phyloP scores from a whole-genome alignment of 1,140 invertebrate genomes.

The Drosophila suzukii region DNA sequence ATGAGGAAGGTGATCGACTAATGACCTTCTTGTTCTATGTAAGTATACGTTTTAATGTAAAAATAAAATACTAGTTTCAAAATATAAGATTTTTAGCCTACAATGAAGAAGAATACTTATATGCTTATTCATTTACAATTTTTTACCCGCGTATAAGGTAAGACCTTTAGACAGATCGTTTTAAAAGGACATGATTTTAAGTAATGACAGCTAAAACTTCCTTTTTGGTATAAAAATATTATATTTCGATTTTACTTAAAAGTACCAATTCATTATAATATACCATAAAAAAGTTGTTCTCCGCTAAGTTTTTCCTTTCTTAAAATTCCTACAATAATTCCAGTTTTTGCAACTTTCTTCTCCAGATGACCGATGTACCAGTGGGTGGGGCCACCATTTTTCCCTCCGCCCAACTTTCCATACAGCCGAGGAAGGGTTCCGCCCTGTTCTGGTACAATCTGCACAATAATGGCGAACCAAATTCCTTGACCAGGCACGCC shows the following conservation, averaged over 20 bases:
- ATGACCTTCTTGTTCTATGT: slow-evolving; percentile 45
- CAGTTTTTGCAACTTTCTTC: not conserved
- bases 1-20: slow-evolving; percentile 20
- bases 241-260: too few relatives aligned
- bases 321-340: not conserved
- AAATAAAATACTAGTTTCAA: not conserved
- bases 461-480: slow-evolving; percentile 40
- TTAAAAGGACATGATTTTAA: too few relatives aligned
- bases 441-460: slow-evolving; percentile 47
- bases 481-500: slow-evolving; percentile 21
- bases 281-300: too few relatives aligned
- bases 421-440: slow-evolving; percentile 32
- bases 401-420: slow-evolving; percentile 17
- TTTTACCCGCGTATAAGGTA: too few relatives aligned
- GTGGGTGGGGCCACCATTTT: slow-evolving; percentile 41
- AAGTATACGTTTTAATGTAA: not conserved
- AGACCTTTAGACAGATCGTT: not conserved
- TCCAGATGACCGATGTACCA: slow-evolving; percentile 28
- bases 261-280: too few relatives aligned
- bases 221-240: too few relatives aligned
- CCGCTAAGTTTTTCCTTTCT: not conserved
- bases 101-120: too few relatives aligned
- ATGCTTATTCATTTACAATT: too few relatives aligned
- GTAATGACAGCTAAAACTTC: too few relatives aligned
- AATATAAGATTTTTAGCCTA: not conserved